phyloP scores from a whole-genome alignment of 2,113 vertebrate genomes.

The Tiliqua scincoides region DNA sequence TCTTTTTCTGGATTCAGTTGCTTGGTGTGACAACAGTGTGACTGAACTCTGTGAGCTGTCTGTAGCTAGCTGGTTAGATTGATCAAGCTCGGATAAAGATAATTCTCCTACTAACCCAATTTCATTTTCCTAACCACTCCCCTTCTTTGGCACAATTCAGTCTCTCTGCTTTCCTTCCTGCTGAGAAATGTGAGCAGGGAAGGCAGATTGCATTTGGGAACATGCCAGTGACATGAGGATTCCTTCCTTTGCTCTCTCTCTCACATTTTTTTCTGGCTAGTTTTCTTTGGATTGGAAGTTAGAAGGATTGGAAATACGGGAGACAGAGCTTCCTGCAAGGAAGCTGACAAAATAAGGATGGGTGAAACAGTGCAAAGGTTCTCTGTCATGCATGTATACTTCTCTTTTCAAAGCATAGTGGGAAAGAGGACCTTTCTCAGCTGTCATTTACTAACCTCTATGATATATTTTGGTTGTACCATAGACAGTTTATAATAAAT shows the following conservation, averaged over 20 bases:
- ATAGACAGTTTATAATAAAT: background rate
- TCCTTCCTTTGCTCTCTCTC: background rate
- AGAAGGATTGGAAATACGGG: background rate
- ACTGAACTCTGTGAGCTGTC: background rate
- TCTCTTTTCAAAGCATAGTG: rapidly evolving
- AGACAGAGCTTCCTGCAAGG: background rate
- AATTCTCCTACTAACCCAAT: background rate
- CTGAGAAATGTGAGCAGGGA: background rate
- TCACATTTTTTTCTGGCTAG: background rate
- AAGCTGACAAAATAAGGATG: background rate
- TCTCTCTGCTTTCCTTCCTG: background rate
- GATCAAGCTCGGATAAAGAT: background rate
- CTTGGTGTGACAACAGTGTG: background rate
- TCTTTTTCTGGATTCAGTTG: background rate
- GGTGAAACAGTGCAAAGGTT: background rate
- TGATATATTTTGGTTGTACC: background rate
- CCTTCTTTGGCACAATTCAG: background rate
- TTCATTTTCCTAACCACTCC: background rate
- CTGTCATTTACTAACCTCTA: background rate
- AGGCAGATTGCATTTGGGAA: background rate
- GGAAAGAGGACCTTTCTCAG: background rate
- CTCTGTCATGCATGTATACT: background rate
- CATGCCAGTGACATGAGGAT: background rate
- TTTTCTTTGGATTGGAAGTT: too few species aligned
- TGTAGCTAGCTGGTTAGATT: background rate